Conservation (phyloP, 2,888 invertebrate genomes). For the Neuroscelio doddi region DNA sequence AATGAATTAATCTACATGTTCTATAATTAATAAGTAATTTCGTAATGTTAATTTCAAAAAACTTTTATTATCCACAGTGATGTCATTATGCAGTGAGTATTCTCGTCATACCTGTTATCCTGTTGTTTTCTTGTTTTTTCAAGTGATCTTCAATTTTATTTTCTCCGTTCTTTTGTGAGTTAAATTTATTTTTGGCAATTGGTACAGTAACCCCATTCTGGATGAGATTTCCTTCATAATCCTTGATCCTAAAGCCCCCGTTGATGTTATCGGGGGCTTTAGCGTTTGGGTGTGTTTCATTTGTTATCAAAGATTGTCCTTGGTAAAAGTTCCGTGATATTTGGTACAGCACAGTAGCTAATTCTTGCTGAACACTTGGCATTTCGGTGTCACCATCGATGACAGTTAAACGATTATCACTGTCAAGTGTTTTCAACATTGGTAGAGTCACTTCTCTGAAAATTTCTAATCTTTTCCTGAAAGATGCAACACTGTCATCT, state of each 20-base stretch:
- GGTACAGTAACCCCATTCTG: conserved; percentile 72
- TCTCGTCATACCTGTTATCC: conserved; percentile 15
- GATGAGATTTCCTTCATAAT: conserved; percentile 30
- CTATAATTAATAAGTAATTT: too few relatives aligned
- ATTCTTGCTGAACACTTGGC: conserved; percentile 84
- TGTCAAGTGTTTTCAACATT: conserved; percentile 90
- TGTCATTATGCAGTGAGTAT: neutral
- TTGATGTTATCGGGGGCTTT: conserved; percentile 58
- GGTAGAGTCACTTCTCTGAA: conserved; percentile 91
- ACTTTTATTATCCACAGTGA: conserved; percentile 1
- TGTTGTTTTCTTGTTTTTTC: too few relatives aligned
- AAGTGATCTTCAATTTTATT: neutral
- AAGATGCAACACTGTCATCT: conserved; percentile 91
- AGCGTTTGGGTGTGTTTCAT: conserved; percentile 45
- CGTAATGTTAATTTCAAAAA: neutral
- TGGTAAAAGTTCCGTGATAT: conserved; percentile 67
- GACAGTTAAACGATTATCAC: conserved; percentile 86
- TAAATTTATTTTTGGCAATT: conserved; percentile 65
- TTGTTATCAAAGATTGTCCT: conserved; percentile 42
- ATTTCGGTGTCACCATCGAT: conserved; percentile 92
- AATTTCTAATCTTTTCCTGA: conserved; percentile 86
- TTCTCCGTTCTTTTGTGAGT: conserved; percentile 7
- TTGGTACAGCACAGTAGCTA: conserved; percentile 80
- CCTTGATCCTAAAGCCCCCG: conserved; percentile 62
- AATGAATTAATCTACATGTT: too few relatives aligned